Conservation (phyloP, 1,140 invertebrate species). For the Lepidurus couesii region DNA sequence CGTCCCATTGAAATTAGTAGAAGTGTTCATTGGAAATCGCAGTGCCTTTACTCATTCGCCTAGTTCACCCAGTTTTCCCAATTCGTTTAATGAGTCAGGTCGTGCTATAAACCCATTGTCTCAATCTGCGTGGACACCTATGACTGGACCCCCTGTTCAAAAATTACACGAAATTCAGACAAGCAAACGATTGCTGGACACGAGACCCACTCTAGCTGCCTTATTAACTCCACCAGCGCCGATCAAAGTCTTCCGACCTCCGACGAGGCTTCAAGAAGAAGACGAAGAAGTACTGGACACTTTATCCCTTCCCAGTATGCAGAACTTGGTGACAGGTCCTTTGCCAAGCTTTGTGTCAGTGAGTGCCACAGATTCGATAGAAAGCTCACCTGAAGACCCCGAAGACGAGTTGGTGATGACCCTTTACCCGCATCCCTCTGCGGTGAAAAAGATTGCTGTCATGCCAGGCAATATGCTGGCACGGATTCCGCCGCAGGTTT, state of each 20-base stretch:
- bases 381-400: not conserved
- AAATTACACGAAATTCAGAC: not conserved
- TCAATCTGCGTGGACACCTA: not conserved
- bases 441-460: not conserved
- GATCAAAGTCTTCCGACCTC: not conserved
- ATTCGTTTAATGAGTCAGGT: not conserved
- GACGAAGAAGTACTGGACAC: not conserved
- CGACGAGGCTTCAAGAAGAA: not conserved
- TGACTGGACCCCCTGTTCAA: not conserved
- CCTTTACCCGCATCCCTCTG: not conserved
- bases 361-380: not conserved
- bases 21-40: conserved; percentile 3
- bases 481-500: not conserved
- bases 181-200: not conserved
- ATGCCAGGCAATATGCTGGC: not conserved
- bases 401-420: not conserved
- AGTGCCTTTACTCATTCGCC: not conserved
- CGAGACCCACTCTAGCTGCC: not conserved
- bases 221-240: not conserved
- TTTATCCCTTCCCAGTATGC: not conserved
- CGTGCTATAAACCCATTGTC: not conserved
- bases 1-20: not conserved
- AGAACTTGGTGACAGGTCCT: not conserved
- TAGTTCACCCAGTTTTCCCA: not conserved
- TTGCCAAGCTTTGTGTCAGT: too few relatives aligned